Conservation (phyloP, 30 jellyfish, hydroid and myxozoan species). For the Rhopilema esculentum region DNA sequence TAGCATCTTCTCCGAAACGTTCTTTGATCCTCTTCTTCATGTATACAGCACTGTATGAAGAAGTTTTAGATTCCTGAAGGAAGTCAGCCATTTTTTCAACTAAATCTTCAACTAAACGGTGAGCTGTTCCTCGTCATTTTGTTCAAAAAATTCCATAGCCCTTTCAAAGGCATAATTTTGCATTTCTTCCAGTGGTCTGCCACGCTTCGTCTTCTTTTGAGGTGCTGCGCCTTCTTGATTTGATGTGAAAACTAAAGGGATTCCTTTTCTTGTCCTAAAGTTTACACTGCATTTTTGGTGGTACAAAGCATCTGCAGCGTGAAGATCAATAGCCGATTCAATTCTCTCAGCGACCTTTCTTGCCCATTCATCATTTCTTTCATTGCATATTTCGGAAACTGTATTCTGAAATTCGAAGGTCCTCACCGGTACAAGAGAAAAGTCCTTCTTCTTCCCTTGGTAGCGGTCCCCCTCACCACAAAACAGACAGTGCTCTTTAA, state of each 20-base stretch:
- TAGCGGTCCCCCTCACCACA: slow-evolving; percentile 55
- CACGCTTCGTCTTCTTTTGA: slow-evolving; percentile 57
- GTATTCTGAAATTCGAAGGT: slow-evolving; percentile 46
- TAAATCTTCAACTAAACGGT: slow-evolving; percentile 50
- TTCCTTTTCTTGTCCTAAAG: slow-evolving; percentile 46
- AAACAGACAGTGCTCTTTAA: slow-evolving; percentile 46
- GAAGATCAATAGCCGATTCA: slow-evolving; percentile 42
- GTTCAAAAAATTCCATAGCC: slow-evolving; percentile 28
- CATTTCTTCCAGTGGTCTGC: slow-evolving; percentile 51
- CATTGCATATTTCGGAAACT: slow-evolving; percentile 31
- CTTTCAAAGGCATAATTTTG: slow-evolving; percentile 43
- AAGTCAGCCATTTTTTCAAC: slow-evolving; percentile 50
- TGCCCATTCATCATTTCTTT: slow-evolving; percentile 56
- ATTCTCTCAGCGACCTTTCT: slow-evolving; percentile 28
- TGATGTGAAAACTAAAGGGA: slow-evolving; percentile 13
- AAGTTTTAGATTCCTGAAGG: slow-evolving; percentile 25
- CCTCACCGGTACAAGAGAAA: slow-evolving; percentile 42
- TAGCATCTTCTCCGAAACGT: slow-evolving; percentile 56
- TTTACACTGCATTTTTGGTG: slow-evolving; percentile 56
- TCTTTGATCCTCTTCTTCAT: slow-evolving; percentile 55
- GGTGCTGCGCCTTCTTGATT: slow-evolving; percentile 9
- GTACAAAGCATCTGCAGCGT: slow-evolving; percentile 62
- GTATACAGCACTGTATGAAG: slow-evolving; percentile 36
- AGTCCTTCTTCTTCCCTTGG: slow-evolving; percentile 45
- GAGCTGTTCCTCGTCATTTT: slow-evolving; percentile 66